Base-by-base conservation (phyloP, 2,797 vertebrate genomes). In the Discoglossus pictus region DNA sequence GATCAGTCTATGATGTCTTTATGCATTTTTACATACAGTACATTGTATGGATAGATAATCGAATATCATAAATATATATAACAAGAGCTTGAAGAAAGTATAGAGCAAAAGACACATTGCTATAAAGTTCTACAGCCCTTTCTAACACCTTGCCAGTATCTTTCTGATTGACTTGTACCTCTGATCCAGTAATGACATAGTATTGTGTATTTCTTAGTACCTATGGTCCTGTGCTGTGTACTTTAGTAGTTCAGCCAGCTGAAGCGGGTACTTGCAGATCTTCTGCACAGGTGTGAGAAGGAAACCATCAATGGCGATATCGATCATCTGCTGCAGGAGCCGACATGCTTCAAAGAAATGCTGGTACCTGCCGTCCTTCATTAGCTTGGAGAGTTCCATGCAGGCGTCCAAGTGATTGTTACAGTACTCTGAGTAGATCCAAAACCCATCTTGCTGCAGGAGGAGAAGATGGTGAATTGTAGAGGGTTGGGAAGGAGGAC, bases 341-440 rank as follows among this genome's bases (percentile, higher is more conserved):
- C 96, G 94, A 73, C 97, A 99, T 1, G 96, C 96, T 86, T 99
- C 96, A 20, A 99, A 98, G 87, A 99, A 99, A 82, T 98, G 95
- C 88, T 97, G 95, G 86, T 98, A 99, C 78, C 96, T 90, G 79
- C 95, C 93, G 27, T 98, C 96, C 62, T 97, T 93, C 95, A 95
- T 98, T 78, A 99, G 90, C 77, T 97, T 97, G 77, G 94, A 97
- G 73, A 99, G 90, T 82, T 99, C 97, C 95, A 98, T 98, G 76
- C 96, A 99, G 0, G 97, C 95, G 1, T 98, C 96, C 88, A 98
- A 84, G 64, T 99, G 97, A 76, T 98, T 99, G 84, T 99, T 99
- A 84, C 97, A 99, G 88, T 99, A 99, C 83, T 99, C 97, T 0
- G 97, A 99, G 17, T 99, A 99, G 84, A 99, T 98, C 96, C 96